phyloP scores from a whole-genome alignment of 1,140 invertebrate genomes.

The Heliconius himera region DNA sequence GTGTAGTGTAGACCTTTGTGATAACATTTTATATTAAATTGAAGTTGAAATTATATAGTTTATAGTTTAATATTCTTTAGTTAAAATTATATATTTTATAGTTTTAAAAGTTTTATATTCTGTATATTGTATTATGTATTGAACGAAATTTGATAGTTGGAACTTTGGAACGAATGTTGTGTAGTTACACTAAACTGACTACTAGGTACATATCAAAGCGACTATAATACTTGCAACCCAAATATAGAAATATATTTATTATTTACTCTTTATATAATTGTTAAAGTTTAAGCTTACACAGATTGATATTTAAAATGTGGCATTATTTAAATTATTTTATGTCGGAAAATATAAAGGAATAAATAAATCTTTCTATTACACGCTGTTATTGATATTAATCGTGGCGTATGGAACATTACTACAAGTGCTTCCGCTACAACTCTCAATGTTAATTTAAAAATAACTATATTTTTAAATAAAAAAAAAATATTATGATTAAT shows the following conservation, averaged over 20 bases:
- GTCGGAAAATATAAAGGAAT: background rate
- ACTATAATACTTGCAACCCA: too few species aligned
- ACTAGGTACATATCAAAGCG: too few species aligned
- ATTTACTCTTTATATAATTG: too few species aligned
- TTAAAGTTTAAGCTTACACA: too few species aligned
- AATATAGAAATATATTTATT: too few species aligned
- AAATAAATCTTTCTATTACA: background rate
- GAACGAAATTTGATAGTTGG: background rate
- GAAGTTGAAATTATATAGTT: background rate
- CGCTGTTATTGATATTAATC: background rate
- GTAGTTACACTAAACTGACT: background rate
- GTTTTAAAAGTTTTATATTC: too few species aligned
- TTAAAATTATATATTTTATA: too few species aligned
- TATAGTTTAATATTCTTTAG: too few species aligned
- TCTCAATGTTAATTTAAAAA: background rate
- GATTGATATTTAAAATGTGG: background rate
- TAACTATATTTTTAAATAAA: background rate
- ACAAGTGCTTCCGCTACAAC: background rate
- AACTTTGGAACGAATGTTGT: background rate
- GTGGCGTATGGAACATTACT: background rate
- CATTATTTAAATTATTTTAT: background rate
- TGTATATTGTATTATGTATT: too few species aligned
- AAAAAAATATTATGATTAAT: background rate
- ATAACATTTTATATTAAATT: background rate
- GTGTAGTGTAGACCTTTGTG: background rate